A percentile compares a stretch with the other conserved stretches of the same genome.
Conservation (phyloP, 1,140 invertebrate species). For the Pachyrhynchus sulphureomaculatus region DNA sequence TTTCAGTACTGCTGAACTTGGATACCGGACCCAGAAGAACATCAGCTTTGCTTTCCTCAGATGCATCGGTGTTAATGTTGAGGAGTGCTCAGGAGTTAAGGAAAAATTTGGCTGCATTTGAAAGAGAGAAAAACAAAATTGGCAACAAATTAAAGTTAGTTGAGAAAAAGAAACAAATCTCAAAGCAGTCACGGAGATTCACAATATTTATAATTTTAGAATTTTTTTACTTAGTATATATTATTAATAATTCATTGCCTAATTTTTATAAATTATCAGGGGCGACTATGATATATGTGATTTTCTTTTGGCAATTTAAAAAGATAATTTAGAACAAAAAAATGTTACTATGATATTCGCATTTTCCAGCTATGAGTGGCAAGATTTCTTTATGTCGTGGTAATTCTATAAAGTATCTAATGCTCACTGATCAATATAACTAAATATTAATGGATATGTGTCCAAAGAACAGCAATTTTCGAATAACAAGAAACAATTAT, state of each 20-base stretch:
- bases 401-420: no score
- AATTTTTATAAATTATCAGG: no score
- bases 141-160: slow-evolving; percentile 3
- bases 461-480: not conserved
- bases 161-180: not conserved
- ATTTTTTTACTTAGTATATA: no score
- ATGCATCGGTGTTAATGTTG: slow-evolving; percentile 98
- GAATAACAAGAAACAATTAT: slow-evolving; percentile 6
- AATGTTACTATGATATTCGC: no score
- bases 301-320: no score
- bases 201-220: not conserved
- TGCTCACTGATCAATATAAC: not conserved
- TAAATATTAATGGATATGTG: slow-evolving; percentile 4
- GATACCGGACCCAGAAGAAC: slow-evolving; percentile 99
- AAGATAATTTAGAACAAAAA: no score
- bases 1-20: slow-evolving; percentile 96
- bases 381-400: no score
- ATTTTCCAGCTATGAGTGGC: no score
- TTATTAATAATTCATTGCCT: no score
- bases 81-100: slow-evolving; percentile 84
- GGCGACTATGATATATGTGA: no score
- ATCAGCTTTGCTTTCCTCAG: slow-evolving; percentile 99
- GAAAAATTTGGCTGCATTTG: slow-evolving; percentile 54
- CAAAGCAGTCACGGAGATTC: not conserved
- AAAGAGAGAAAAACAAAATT: slow-evolving; percentile 26